Conservation (phyloP, 2,797 vertebrate species). For the Chiroxiphia lanceolata region DNA sequence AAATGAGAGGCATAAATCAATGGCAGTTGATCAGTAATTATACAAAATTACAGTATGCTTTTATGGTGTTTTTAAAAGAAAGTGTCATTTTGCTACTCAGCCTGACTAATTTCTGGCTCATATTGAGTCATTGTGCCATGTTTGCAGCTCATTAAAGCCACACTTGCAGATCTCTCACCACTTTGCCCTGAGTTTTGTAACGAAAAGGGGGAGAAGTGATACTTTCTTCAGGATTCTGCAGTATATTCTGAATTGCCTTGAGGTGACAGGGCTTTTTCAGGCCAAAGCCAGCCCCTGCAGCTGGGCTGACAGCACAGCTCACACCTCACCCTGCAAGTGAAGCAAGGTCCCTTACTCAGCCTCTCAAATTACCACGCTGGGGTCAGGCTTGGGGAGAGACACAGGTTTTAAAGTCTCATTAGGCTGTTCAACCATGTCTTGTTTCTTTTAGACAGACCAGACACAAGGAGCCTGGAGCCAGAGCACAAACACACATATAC, state of each 20-base stretch:
- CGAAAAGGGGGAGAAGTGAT: neutral
- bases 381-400: neutral
- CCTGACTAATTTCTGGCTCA: slow-evolving; percentile 59
- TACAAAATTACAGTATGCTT: slow-evolving; percentile 48
- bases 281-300: neutral
- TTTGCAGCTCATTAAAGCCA: slow-evolving; percentile 36
- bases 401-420: neutral
- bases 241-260: neutral
- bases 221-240: neutral
- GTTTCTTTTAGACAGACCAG: neutral
- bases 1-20: slow-evolving; percentile 45
- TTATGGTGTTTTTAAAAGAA: slow-evolving; percentile 39
- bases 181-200: neutral
- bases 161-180: neutral
- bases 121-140: slow-evolving; percentile 34
- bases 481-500: neutral
- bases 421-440: neutral
- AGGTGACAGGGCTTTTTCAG: neutral
- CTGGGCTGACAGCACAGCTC: neutral
- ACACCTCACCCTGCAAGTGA: neutral
- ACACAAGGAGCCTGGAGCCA: neutral
- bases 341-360: neutral
- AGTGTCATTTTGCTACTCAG: slow-evolving; percentile 46
- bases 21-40: slow-evolving; percentile 62
- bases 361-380: neutral